Conservation (phyloP, 35 echinoderm and acorn worm genomes). For the Acanthaster planci region DNA sequence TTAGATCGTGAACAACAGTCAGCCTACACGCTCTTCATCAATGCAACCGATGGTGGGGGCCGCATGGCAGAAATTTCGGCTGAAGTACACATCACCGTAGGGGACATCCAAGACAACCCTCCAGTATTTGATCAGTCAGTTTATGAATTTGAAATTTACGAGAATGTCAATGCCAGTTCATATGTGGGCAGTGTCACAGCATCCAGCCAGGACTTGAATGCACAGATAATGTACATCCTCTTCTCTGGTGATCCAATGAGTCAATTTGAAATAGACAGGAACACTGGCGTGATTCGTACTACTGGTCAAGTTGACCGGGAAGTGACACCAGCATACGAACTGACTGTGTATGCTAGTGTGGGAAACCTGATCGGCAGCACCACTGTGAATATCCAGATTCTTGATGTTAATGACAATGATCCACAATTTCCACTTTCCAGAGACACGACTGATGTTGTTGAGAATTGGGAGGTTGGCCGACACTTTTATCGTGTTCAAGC, state of each 20-base stretch:
- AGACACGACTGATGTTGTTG: slow-evolving; percentile 78
- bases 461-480: slow-evolving; percentile 84
- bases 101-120: slow-evolving; percentile 86
- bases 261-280: slow-evolving; percentile 69
- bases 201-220: slow-evolving; percentile 66
- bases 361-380: slow-evolving; percentile 64
- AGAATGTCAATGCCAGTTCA: slow-evolving; percentile 50
- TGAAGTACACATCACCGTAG: slow-evolving; percentile 58
- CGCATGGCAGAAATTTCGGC: slow-evolving; percentile 12
- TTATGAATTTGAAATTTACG: slow-evolving; percentile 72
- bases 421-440: slow-evolving; percentile 46
- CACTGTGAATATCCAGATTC: slow-evolving; percentile 56
- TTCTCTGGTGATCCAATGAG: slow-evolving; percentile 80
- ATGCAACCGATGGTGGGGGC: slow-evolving; percentile 69
- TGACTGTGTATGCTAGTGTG: slow-evolving; percentile 73
- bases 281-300: slow-evolving; percentile 65
- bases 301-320: slow-evolving; percentile 68
- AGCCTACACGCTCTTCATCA: slow-evolving; percentile 64
- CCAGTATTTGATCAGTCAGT: slow-evolving; percentile 55
- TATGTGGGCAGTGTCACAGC: slow-evolving; percentile 75
- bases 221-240: slow-evolving; percentile 76
- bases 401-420: slow-evolving; percentile 92
- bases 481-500: slow-evolving; percentile 74
- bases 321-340: slow-evolving; percentile 42
- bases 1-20: slow-evolving; percentile 79